Evolutionary conservation across 1,140 invertebrate species (phyloP).

Genomic region (Dendroctonus ponderosae): DNA sequence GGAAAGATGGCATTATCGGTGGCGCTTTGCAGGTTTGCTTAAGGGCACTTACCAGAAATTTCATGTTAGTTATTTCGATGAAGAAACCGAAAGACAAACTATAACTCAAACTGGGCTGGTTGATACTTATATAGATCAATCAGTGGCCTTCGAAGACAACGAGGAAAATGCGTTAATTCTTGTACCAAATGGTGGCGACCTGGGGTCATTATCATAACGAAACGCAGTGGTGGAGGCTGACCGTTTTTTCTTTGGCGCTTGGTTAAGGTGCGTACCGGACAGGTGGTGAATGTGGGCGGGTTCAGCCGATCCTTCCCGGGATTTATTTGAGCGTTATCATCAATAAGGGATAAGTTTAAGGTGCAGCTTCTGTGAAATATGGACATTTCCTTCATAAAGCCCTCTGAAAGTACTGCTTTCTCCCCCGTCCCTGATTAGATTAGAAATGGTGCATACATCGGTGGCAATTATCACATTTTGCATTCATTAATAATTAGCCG

Average conservation of each 20-base stretch:
- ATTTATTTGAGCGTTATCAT: too few species aligned
- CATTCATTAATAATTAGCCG: constrained; percentile 1
- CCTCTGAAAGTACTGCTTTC: constrained; percentile 2
- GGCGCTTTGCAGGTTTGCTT: not conserved
- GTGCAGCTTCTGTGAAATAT: too few species aligned
- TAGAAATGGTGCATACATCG: constrained; percentile 1
- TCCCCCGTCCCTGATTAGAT: constrained; percentile 4
- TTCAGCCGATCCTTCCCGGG: not conserved
- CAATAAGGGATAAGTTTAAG: too few species aligned
- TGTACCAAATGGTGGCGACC: constrained; percentile 29
- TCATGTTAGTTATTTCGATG: constrained; percentile 25
- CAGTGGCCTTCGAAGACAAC: constrained; percentile 34
- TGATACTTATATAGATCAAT: constrained; percentile 31
- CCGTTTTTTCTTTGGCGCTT: constrained; percentile 4
- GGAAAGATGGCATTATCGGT: not conserved
- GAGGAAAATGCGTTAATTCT: constrained; percentile 36
- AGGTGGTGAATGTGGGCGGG: constrained; percentile 14
- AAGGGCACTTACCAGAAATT: constrained; percentile 28
- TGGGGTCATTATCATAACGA: constrained; percentile 35
- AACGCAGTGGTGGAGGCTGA: constrained; percentile 30
- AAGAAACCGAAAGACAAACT: constrained; percentile 30
- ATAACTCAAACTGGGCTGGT: constrained; percentile 26
- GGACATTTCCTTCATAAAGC: too few species aligned
- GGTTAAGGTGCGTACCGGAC: constrained; percentile 24
- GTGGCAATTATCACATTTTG: constrained; percentile 6